phyloP scores from a whole-genome alignment of 1,140 invertebrate species.

The Gyrodactylus bullatarudis region DNA sequence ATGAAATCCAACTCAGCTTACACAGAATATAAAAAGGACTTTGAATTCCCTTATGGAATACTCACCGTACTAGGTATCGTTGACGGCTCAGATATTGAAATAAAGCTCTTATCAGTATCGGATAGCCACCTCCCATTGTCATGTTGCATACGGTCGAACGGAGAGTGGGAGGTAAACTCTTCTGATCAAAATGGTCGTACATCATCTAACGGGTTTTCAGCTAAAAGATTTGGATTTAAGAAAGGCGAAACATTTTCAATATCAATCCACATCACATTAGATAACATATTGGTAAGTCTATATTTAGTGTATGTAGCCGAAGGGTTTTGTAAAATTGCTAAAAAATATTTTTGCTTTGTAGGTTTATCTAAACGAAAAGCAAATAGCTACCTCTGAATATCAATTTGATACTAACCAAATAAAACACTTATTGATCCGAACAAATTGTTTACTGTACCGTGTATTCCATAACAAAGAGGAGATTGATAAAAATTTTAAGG shows the following conservation, averaged over 20 bases:
- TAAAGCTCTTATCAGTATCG: neutral
- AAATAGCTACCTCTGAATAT: too few species aligned
- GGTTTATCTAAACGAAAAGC: too few species aligned
- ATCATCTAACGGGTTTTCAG: neutral
- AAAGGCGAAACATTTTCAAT: neutral
- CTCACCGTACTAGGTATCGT: neutral
- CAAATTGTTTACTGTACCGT: too few species aligned
- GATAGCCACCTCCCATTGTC: neutral
- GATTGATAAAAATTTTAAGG: too few species aligned
- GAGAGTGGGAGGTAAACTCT: neutral
- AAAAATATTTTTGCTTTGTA: too few species aligned
- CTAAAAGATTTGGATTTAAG: neutral
- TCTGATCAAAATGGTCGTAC: neutral
- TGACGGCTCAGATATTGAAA: neutral
- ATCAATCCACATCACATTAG: neutral
- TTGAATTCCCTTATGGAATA: neutral
- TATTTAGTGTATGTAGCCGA: too few species aligned
- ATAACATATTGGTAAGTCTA: neutral
- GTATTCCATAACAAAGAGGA: too few species aligned
- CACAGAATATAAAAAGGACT: neutral
- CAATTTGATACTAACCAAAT: too few species aligned
- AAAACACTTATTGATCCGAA: too few species aligned
- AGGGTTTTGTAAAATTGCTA: too few species aligned
- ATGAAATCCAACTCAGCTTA: too few species aligned
- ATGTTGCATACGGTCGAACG: neutral